Conservation (phyloP, 2,797 vertebrate genomes). For the Bucorvus abyssinicus region DNA sequence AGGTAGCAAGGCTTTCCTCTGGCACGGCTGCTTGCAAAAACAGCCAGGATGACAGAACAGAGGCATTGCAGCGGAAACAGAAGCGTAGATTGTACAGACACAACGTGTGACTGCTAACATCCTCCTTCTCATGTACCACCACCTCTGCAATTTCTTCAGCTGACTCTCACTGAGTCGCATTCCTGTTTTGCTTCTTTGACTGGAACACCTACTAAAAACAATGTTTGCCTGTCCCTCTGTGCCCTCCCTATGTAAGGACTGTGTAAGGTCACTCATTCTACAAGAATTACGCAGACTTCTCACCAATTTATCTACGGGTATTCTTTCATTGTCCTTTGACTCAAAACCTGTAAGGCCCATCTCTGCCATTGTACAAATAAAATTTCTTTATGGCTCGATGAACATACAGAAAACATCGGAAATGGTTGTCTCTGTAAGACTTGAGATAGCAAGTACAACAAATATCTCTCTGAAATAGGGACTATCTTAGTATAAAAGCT, state of each 20-base stretch:
- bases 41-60: neutral
- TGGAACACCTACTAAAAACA: neutral
- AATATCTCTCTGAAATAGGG: neutral
- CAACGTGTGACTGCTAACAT: neutral
- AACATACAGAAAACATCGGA: neutral
- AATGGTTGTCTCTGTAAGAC: neutral
- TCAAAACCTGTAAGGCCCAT: neutral
- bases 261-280: neutral
- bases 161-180: neutral
- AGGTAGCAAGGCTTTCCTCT: neutral
- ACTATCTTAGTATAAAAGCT: neutral
- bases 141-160: neutral
- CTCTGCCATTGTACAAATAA: neutral
- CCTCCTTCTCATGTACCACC: neutral
- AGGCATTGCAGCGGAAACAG: neutral
- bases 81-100: neutral
- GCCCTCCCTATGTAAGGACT: neutral
- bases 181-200: neutral
- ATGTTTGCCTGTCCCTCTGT: neutral
- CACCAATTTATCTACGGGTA: neutral
- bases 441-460: neutral
- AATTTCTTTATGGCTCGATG: neutral
- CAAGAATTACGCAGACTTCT: neutral
- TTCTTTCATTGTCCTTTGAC: neutral
- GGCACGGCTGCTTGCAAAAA: neutral